Percentiles rank a stretch among this genome's conserved stretches.
These are phyloP conservation scores for Osedax fenrisi DNA, from an alignment of 2,888 invertebrate species.

Conservation along the genomic window DNA sequence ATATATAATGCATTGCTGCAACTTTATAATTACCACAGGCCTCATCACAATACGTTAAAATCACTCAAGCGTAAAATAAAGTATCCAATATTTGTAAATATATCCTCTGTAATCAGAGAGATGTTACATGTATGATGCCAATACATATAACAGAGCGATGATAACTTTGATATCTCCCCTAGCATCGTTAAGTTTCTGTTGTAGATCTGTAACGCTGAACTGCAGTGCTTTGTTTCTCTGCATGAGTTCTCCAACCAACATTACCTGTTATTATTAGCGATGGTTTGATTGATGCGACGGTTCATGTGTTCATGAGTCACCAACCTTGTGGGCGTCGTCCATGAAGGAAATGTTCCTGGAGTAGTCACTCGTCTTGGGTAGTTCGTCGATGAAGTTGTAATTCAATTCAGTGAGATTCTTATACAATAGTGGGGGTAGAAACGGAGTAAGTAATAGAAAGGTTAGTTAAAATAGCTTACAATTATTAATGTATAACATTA, in stretches of 20 bases:
- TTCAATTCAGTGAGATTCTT: neutral
- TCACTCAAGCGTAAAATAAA: too few relatives aligned
- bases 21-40: too few relatives aligned
- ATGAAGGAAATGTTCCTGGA: neutral
- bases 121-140: too few relatives aligned
- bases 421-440: neutral
- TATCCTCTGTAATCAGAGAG: too few relatives aligned
- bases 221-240: conserved; percentile 53
- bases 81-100: too few relatives aligned
- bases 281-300: neutral
- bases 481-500: too few relatives aligned
- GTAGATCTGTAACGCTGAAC: conserved; percentile 61
- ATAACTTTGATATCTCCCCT: conserved; percentile 51
- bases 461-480: neutral
- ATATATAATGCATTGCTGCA: too few relatives aligned
- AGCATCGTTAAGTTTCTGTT: conserved; percentile 58
- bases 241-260: neutral
- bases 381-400: neutral
- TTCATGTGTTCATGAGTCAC: neutral
- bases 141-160: too few relatives aligned
- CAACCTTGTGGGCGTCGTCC: neutral
- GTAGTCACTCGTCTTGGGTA: neutral
- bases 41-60: too few relatives aligned
- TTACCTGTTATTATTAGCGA: neutral
- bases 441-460: neutral